Evolutionary conservation across 2,797 vertebrate species (phyloP).

Genomic region (Crypturellus tataupa): DNA sequence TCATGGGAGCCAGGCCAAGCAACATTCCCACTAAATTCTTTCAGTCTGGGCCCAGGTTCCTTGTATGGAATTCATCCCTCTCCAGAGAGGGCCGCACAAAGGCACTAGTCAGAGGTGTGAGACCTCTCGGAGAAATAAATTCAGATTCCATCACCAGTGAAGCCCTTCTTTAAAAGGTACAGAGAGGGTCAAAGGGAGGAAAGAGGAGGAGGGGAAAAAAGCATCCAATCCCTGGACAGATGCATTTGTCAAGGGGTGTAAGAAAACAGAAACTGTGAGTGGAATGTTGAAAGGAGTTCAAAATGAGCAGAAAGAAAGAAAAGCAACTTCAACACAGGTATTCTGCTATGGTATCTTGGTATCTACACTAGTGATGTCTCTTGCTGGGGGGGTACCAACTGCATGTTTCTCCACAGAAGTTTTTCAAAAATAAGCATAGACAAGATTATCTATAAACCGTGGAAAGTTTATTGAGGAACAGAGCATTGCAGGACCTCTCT

Average conservation of each 20-base stretch:
- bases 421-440: background rate
- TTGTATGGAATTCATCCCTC: background rate
- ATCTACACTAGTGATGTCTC: background rate
- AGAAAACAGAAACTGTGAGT: background rate
- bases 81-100: background rate
- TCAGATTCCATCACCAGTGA: background rate
- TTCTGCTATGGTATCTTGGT: background rate
- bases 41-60: background rate
- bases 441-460: background rate
- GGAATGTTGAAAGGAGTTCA: background rate
- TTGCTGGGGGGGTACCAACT: background rate
- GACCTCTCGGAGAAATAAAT: slow-evolving; percentile 11
- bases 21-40: slow-evolving; percentile 64
- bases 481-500: background rate
- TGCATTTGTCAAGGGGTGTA: background rate
- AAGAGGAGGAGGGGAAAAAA: background rate
- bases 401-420: background rate
- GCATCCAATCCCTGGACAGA: rapidly evolving
- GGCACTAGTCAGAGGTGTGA: background rate
- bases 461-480: background rate
- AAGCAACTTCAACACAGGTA: background rate
- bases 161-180: background rate
- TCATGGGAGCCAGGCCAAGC: background rate
- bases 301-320: background rate
- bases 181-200: background rate